phyloP scores from a whole-genome alignment of 2,113 vertebrate species.

The Synodontis membranacea region DNA sequence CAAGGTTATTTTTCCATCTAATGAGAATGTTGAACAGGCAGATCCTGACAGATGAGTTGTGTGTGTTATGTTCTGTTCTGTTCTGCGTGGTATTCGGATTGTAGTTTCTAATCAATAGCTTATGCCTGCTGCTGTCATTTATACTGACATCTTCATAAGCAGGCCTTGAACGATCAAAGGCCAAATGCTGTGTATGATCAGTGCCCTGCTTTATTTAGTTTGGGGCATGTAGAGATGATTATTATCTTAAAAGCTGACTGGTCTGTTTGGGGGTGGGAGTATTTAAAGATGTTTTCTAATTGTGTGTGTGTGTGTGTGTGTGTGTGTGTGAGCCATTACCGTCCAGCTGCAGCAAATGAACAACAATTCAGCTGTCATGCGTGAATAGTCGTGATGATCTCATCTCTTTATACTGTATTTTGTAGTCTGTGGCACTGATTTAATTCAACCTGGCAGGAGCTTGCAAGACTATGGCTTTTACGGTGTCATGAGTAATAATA shows the following conservation, averaged over 20 bases:
- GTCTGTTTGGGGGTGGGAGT: not conserved
- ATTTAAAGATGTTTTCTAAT: conserved; percentile 4
- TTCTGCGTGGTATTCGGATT: not conserved
- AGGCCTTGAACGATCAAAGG: conserved; percentile 4
- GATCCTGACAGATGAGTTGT: conserved; percentile 19
- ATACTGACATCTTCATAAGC: conserved; percentile 11
- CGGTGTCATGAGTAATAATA: conserved; percentile 2
- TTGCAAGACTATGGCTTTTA: not conserved
- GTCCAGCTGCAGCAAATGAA: conserved; percentile 1
- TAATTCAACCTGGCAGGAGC: not conserved
- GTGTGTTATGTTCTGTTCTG: not conserved
- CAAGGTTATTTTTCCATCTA: conserved; percentile 12
- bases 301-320: too few species aligned
- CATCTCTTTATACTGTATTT: not conserved
- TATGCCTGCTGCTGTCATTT: not conserved
- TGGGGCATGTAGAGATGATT: not conserved
- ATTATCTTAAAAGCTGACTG: conserved; percentile 8
- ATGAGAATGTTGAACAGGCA: conserved; percentile 3
- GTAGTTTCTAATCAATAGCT: conserved; percentile 6
- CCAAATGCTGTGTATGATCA: not conserved
- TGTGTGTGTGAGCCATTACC: not conserved
- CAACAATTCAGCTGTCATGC: not conserved
- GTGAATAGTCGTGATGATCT: not conserved
- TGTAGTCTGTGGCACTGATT: not conserved
- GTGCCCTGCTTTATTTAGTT: not conserved